Conservation (phyloP, 1,140 invertebrate species). For the Camponotus floridanus region DNA sequence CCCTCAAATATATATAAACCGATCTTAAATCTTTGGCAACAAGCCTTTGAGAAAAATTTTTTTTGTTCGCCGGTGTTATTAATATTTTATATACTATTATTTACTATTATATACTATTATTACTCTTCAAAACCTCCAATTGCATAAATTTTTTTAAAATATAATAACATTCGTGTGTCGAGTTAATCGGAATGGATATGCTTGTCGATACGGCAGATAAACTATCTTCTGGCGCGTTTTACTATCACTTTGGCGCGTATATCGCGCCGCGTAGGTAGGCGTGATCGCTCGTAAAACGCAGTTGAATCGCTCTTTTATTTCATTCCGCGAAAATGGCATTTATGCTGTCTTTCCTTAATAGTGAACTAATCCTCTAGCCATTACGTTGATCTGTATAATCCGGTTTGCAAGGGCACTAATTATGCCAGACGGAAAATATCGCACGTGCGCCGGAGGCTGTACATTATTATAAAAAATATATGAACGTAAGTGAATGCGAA, state of each 20-base stretch:
- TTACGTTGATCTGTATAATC: constrained; percentile 44
- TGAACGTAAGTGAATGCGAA: background rate
- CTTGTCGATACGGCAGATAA: background rate
- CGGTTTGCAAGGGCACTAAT: constrained; percentile 43
- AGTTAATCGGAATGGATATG: constrained; percentile 44
- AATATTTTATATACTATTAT: background rate
- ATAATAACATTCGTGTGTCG: background rate
- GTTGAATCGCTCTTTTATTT: constrained; percentile 32
- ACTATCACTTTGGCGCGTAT: constrained; percentile 38
- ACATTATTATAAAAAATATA: constrained; percentile 21
- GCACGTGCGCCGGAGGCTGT: constrained; percentile 18
- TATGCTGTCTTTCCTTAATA: constrained; percentile 54
- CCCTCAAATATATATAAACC: no score
- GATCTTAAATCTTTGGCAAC: no score
- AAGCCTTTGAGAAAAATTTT: no score
- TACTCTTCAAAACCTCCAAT: background rate
- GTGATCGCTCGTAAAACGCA: constrained; percentile 24
- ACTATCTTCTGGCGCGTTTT: constrained; percentile 17
- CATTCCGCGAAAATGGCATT: constrained; percentile 34
- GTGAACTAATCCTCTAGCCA: constrained; percentile 35
- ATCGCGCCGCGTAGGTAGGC: constrained; percentile 11
- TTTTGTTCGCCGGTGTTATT: no score
- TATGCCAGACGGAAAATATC: constrained; percentile 36
- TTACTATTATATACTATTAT: background rate
- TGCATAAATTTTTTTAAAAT: background rate